Percentiles rank a stretch among this genome's conserved stretches.
Conservation (phyloP, 2,797 vertebrate species). For the Urocyon cinereoargenteus region DNA sequence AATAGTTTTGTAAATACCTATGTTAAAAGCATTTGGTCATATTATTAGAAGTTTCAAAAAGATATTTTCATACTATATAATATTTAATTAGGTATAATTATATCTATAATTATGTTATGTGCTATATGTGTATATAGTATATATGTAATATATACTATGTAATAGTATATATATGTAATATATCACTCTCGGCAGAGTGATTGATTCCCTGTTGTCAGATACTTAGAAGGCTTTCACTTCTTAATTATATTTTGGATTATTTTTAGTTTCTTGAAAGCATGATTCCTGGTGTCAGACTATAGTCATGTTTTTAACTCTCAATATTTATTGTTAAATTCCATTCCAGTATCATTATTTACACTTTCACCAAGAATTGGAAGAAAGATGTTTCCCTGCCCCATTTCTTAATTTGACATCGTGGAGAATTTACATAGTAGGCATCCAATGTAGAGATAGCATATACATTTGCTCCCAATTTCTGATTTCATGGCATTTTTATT, state of each 20-base stretch:
- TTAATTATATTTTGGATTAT: neutral
- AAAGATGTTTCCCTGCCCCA: neutral
- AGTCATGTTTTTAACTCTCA: neutral
- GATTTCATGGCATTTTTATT: neutral
- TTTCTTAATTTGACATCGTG: neutral
- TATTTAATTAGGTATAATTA: neutral
- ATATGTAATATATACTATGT: neutral
- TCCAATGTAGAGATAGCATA: neutral
- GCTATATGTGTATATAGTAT: neutral
- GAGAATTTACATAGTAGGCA: neutral
- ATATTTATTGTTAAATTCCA: neutral
- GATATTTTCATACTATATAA: neutral
- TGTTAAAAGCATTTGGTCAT: neutral
- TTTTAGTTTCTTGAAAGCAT: slow-evolving; percentile 11
- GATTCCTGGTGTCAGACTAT: neutral
- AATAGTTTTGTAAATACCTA: neutral
- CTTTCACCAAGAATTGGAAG: neutral
- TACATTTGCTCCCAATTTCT: neutral
- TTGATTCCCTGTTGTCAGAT: neutral
- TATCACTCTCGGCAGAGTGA: neutral
- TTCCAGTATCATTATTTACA: neutral
- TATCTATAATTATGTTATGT: neutral
- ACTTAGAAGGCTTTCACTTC: neutral
- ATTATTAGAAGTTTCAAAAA: neutral
- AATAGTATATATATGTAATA: neutral